Base-by-base conservation (phyloP, 2,888 invertebrate genomes). In the Ametastegia equiseti region DNA sequence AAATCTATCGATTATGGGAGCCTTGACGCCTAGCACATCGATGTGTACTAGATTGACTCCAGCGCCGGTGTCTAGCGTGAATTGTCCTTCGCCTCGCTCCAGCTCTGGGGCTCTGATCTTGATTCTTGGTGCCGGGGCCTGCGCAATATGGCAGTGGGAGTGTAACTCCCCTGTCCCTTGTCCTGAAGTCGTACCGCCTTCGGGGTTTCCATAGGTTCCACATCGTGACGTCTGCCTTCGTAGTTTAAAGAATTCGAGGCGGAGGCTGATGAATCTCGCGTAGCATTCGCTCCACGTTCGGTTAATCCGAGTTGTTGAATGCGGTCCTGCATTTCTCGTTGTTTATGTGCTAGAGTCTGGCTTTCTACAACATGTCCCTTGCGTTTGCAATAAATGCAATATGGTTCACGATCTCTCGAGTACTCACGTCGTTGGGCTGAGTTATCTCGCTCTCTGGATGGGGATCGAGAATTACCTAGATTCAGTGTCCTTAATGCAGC, bases 211-310 rank as follows among this genome's bases (percentile, higher is more conserved):
- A n/a, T n/a, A n/a, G 47, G 50, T 27, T 75, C 75, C n/a, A 23
- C n/a, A 36, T 50, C 47, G 47, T 54, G 75, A n/a, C 75, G 75
- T 15, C 50, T 50, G 30, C 75, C 50, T 36, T 75, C 67, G 67
- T 67, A 67, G 67, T 67, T 67, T 67, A 39, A 67, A 67, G 67
- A 67, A 19, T 2, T 3, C 67, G 39, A 39, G 23, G 39, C 15
- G 19, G 23, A n/a, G n/a, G n/a, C n/a, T 7, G 39, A 11, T 23
- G 39, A 67, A 0, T 67, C 67, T 5, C 67, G 19, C 9, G n/a
- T 5, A 11, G 1, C 23, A 0, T 39, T 1, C 2, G 9, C n/a
- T n/a, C n/a, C 5, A 19, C 11, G 67, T 19, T 36, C 19, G 3
- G 7, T 15, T 0, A 42, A 7, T 11, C 19, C 39, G 5, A 19